Percentiles rank a stretch among this genome's conserved stretches.
Conservation (phyloP, 2,888 invertebrate genomes). For the Papilio protenor region DNA sequence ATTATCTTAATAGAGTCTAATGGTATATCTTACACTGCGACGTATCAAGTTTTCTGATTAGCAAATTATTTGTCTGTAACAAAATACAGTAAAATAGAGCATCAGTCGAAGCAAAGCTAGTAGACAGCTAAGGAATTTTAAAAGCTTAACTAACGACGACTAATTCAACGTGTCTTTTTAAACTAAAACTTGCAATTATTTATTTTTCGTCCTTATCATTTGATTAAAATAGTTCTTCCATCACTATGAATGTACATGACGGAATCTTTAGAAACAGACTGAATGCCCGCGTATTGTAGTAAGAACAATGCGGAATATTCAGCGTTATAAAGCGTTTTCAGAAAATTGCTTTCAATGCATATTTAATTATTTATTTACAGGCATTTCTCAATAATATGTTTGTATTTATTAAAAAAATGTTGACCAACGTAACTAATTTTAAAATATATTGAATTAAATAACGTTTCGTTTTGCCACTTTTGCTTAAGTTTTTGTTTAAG, state of each 20-base stretch:
- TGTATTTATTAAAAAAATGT: not conserved
- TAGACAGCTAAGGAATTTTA: not conserved
- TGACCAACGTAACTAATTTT: not conserved
- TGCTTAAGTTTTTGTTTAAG: too few relatives aligned
- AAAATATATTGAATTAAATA: not conserved
- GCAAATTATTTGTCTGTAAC: not conserved
- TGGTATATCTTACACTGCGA: too few relatives aligned
- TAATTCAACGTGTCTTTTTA: too few relatives aligned
- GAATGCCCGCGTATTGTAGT: not conserved
- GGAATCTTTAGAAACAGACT: not conserved
- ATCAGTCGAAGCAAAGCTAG: not conserved
- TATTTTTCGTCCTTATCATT: not conserved
- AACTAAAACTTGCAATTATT: not conserved
- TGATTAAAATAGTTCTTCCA: conserved; percentile 14
- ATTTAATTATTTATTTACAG: not conserved
- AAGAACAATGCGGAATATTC: conserved; percentile 14
- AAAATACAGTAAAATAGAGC: not conserved
- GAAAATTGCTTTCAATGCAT: conserved; percentile 4
- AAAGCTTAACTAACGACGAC: not conserved
- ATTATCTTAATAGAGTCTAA: too few relatives aligned
- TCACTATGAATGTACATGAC: not conserved
- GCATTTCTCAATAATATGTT: not conserved
- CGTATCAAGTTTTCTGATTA: too few relatives aligned
- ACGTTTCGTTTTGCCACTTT: too few relatives aligned
- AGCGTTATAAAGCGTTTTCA: conserved; percentile 2